A percentile compares a stretch with the other conserved stretches of the same genome.
Conservation (phyloP, 2,797 vertebrate species). For the Melopsittacus undulatus region DNA sequence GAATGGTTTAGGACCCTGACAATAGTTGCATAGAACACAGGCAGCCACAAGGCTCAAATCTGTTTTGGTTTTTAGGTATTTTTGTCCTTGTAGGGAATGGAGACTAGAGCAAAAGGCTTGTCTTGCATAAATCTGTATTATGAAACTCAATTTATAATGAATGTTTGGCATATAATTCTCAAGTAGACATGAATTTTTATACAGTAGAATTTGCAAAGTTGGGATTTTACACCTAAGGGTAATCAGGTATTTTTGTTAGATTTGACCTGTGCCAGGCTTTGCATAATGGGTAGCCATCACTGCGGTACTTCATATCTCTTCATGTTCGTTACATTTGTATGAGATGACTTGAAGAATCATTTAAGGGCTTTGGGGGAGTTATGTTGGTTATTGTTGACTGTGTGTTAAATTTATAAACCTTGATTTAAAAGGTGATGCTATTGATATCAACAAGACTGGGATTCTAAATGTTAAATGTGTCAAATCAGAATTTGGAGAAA, state of each 20-base stretch:
- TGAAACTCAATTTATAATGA: background rate
- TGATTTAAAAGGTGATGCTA: background rate
- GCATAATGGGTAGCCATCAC: background rate
- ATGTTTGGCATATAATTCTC: background rate
- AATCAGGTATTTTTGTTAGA: background rate
- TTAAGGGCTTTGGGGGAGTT: background rate
- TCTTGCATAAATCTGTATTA: background rate
- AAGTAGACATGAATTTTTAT: background rate
- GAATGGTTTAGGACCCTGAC: background rate
- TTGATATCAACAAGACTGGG: background rate
- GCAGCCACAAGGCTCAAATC: background rate
- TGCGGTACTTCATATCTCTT: background rate
- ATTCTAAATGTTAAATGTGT: background rate
- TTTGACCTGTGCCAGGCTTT: background rate
- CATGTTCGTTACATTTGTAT: background rate
- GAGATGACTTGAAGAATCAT: background rate
- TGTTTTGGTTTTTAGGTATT: background rate
- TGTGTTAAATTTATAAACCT: background rate
- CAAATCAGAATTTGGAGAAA: constrained; percentile 27
- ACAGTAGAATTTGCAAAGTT: background rate
- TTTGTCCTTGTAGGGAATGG: background rate
- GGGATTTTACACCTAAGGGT: background rate
- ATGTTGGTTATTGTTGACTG: background rate
- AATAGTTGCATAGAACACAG: background rate
- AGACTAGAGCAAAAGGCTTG: background rate